These are phyloP conservation scores for Polypedilum vanderplanki DNA, from an alignment of 1,140 invertebrate species.

Conservation along the genomic window DNA sequence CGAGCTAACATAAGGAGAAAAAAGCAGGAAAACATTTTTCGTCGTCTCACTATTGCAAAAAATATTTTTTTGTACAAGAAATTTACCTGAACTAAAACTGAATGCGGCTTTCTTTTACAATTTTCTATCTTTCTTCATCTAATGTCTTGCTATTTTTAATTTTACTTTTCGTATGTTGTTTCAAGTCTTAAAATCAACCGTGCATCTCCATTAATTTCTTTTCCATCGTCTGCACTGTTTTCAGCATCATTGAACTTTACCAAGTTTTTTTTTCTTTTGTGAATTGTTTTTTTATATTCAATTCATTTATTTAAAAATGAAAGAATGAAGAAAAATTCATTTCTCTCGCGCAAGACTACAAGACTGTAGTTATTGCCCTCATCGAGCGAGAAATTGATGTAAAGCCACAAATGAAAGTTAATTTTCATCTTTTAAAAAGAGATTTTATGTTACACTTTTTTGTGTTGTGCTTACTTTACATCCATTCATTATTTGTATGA, in stretches of 20 bases:
- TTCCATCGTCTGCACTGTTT: neutral
- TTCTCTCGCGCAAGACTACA: too few relatives aligned
- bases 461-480: too few relatives aligned
- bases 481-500: too few relatives aligned
- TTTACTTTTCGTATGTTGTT: neutral
- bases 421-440: neutral
- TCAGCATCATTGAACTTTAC: slow-evolving; percentile 27
- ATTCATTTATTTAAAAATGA: too few relatives aligned
- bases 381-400: neutral
- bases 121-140: neutral
- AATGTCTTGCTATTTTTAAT: neutral
- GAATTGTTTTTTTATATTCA: neutral
- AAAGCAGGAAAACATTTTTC: too few relatives aligned
- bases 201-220: slow-evolving; percentile 28
- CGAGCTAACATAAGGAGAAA: too few relatives aligned
- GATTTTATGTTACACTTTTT: too few relatives aligned
- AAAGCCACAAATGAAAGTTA: slow-evolving; percentile 6
- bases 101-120: slow-evolving; percentile 15
- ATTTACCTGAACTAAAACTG: too few relatives aligned
- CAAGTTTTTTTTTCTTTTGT: neutral
- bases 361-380: too few relatives aligned
- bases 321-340: too few relatives aligned
- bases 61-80: too few relatives aligned
- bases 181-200: slow-evolving; percentile 25
- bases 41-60: too few relatives aligned